A percentile compares a stretch with the other conserved stretches of the same genome.
Evolutionary conservation across 2,888 invertebrate genomes (phyloP).

Genomic region (Pimpla rufipes): DNA sequence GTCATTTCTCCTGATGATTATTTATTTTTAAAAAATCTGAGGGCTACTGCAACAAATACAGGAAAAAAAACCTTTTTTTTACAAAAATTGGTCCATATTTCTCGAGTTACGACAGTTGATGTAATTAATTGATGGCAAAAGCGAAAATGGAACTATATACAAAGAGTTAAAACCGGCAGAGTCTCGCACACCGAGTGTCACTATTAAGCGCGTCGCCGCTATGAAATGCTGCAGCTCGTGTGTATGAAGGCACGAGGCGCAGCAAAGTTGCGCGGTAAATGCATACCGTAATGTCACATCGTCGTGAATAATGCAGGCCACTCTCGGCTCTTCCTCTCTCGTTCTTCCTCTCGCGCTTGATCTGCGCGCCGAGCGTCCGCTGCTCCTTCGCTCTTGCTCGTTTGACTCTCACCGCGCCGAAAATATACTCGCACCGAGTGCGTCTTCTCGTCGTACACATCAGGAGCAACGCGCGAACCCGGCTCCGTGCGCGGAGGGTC

Average conservation of each 20-base stretch:
- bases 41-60: too few species aligned
- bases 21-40: too few species aligned
- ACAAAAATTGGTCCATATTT: too few species aligned
- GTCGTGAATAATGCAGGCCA: conserved; percentile 57
- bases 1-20: too few species aligned
- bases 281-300: conserved; percentile 53
- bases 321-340: conserved; percentile 27
- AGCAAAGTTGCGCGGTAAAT: conserved; percentile 27
- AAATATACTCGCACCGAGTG: conserved; percentile 34
- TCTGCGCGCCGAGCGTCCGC: conserved; percentile 3
- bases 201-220: too few species aligned
- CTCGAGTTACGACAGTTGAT: too few species aligned
- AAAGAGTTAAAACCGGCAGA: too few species aligned
- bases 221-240: neutral
- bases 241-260: conserved; percentile 3
- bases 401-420: conserved; percentile 3
- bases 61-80: too few species aligned
- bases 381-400: neutral
- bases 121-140: too few species aligned
- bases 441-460: neutral
- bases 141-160: too few species aligned
- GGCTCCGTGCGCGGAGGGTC: conserved; percentile 30
- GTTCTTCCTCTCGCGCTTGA: conserved; percentile 30
- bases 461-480: neutral
- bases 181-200: too few species aligned